These are phyloP conservation scores for Mactromeris polynyma DNA, from an alignment of 2,888 invertebrate genomes.

Conservation along the genomic window DNA sequence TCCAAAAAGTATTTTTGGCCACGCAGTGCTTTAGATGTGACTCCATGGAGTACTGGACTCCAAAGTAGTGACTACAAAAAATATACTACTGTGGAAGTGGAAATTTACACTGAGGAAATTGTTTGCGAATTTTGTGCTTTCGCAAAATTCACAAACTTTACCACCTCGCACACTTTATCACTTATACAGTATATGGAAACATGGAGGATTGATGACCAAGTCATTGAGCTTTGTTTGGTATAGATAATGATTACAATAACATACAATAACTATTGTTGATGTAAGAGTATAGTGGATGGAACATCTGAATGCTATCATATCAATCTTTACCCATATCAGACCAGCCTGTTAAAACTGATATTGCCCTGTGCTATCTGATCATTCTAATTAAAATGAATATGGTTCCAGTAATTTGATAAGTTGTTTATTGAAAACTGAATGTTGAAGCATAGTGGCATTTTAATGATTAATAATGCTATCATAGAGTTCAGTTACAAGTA, in stretches of 20 bases:
- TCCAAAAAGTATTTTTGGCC: not conserved
- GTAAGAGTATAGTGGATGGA: not conserved
- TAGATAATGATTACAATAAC: not conserved
- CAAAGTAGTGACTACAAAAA: too few relatives aligned
- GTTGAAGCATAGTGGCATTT: not conserved
- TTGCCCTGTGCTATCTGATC: not conserved
- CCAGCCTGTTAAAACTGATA: not conserved
- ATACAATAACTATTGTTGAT: not conserved
- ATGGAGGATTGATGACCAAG: not conserved
- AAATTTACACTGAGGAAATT: too few relatives aligned
- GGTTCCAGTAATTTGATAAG: not conserved
- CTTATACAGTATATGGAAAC: not conserved
- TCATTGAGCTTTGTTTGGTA: not conserved
- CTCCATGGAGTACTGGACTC: too few relatives aligned
- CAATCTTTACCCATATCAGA: not conserved
- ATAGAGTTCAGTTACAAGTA: not conserved
- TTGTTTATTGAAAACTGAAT: too few relatives aligned
- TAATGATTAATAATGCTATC: not conserved
- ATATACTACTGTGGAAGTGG: too few relatives aligned
- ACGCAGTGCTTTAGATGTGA: too few relatives aligned
- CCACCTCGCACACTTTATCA: too few relatives aligned
- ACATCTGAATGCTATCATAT: not conserved
- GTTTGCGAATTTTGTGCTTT: too few relatives aligned
- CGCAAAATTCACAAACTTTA: too few relatives aligned
- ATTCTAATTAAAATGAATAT: not conserved